A percentile compares a stretch with the other conserved stretches of the same genome.
These are phyloP conservation scores for Rhagoletis zephyria DNA, from an alignment of 1,140 invertebrate species.

Conservation along the genomic window DNA sequence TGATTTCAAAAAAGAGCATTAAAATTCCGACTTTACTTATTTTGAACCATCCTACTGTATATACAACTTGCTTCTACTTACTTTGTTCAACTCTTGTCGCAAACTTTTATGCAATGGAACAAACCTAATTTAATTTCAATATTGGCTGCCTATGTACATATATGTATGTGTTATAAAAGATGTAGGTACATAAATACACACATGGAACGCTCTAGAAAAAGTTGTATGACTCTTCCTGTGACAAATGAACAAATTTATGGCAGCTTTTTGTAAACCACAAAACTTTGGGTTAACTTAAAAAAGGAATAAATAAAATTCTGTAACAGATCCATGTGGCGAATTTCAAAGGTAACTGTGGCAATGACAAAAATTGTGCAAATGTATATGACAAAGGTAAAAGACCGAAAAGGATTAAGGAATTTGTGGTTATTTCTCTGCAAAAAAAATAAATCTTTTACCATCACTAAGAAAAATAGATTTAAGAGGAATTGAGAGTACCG, in stretches of 20 bases:
- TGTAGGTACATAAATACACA: too few species aligned
- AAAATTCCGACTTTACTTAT: too few species aligned
- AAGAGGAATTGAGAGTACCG: too few species aligned
- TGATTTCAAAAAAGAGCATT: too few species aligned
- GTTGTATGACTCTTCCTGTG: conserved; percentile 26
- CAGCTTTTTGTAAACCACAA: background rate
- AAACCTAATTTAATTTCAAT: background rate
- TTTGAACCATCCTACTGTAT: too few species aligned
- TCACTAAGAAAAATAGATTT: too few species aligned
- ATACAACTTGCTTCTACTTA: too few species aligned
- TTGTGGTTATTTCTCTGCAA: background rate
- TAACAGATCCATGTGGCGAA: background rate
- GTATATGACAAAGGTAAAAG: background rate
- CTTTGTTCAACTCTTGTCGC: too few species aligned
- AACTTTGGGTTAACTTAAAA: background rate
- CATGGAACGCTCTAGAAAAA: background rate
- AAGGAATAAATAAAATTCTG: background rate
- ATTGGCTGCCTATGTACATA: background rate
- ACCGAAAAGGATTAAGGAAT: background rate
- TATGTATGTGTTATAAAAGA: too few species aligned
- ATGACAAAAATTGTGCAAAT: background rate
- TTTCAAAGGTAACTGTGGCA: conserved; percentile 1
- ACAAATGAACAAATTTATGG: conserved; percentile 23
- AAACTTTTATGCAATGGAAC: too few species aligned
- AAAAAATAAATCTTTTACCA: background rate